phyloP scores from a whole-genome alignment of 2,113 vertebrate species.

The Lepisosteus oculatus region DNA sequence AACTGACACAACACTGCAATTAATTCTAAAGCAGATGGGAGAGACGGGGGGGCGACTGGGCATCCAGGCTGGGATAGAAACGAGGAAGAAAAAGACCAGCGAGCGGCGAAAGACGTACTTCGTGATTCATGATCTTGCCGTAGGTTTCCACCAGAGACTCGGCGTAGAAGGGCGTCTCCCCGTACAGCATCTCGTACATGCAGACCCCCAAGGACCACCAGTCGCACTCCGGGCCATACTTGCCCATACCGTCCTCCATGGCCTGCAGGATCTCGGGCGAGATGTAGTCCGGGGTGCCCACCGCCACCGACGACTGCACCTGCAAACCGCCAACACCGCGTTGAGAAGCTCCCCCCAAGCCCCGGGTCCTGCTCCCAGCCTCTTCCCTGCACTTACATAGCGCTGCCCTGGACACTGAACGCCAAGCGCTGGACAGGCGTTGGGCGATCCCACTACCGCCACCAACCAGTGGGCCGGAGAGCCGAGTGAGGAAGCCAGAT shows the following conservation, averaged over 20 bases:
- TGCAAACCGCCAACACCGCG: slow-evolving; percentile 33
- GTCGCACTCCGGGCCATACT: slow-evolving; percentile 92
- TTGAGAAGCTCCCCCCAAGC: background rate
- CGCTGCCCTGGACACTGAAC: background rate
- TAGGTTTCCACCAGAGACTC: slow-evolving; percentile 95
- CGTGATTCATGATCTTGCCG: slow-evolving; percentile 97
- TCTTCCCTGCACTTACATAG: background rate
- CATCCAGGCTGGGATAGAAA: background rate
- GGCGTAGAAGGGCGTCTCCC: slow-evolving; percentile 93
- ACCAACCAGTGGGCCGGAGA: too few species aligned
- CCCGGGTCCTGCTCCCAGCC: background rate
- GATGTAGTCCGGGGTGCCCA: slow-evolving; percentile 96
- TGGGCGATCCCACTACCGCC: too few species aligned
- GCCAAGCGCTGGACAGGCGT: too few species aligned
- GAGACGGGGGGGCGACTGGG: too few species aligned
- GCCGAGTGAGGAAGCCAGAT: too few species aligned
- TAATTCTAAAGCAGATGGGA: too few species aligned
- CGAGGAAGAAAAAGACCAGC: background rate
- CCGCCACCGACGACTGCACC: slow-evolving; percentile 95
- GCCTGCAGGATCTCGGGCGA: slow-evolving; percentile 97
- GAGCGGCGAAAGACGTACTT: slow-evolving; percentile 59
- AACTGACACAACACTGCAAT: too few species aligned
- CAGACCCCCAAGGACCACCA: slow-evolving; percentile 98
- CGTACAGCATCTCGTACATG: slow-evolving; percentile 96
- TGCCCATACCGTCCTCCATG: slow-evolving; percentile 96